A percentile compares a stretch with the other conserved stretches of the same genome.
phyloP scores from a whole-genome alignment of 1,140 invertebrate species.

The Zaprionus tsacasi region DNA sequence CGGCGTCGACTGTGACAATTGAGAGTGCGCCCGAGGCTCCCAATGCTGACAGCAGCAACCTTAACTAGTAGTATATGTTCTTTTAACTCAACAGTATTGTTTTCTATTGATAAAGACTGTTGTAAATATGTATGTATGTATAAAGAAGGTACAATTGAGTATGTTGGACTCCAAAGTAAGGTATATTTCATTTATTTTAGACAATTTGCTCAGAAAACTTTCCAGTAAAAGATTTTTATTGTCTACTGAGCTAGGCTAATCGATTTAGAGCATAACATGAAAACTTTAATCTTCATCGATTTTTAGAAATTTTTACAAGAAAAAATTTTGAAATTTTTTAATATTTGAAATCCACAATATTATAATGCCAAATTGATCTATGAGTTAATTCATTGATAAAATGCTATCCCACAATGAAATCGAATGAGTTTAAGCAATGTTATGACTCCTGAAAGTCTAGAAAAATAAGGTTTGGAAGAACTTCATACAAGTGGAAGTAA shows the following conservation, averaged over 20 bases:
- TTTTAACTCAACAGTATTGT: constrained; percentile 56
- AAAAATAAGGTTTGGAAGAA: not conserved
- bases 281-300: too few relatives aligned
- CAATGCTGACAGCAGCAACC: not conserved
- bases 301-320: too few relatives aligned
- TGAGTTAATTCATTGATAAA: too few relatives aligned
- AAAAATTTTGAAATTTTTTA: too few relatives aligned
- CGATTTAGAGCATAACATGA: too few relatives aligned
- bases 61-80: constrained; percentile 3
- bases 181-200: too few relatives aligned
- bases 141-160: not conserved
- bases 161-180: too few relatives aligned
- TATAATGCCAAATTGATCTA: too few relatives aligned
- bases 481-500: not conserved
- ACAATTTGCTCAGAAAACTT: too few relatives aligned
- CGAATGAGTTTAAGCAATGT: not conserved
- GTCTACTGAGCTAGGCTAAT: too few relatives aligned
- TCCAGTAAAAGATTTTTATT: too few relatives aligned
- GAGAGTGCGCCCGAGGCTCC: constrained; percentile 29
- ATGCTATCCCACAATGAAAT: not conserved
- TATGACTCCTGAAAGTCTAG: not conserved
- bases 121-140: constrained; percentile 9
- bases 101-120: constrained; percentile 32
- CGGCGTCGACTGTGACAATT: constrained; percentile 68
- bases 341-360: too few relatives aligned